Base-by-base conservation (phyloP, 2,888 invertebrate species). In the Eudasyphora cyanicolor region DNA sequence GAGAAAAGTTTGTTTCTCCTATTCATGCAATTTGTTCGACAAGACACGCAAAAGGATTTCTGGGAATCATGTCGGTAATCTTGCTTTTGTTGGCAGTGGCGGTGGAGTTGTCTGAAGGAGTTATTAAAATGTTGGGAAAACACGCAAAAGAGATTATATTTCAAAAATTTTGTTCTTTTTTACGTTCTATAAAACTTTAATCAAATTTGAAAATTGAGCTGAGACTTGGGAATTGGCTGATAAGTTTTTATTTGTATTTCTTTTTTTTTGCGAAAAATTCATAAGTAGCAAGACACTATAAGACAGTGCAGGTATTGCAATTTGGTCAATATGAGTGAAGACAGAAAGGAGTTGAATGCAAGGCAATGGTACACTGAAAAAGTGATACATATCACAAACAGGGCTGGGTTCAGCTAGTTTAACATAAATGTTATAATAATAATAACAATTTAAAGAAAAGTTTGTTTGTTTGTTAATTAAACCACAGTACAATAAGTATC, bases 111-210 rank as follows among this genome's bases (percentile, higher is more conserved):
- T 51, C 21, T 38, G 64, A 35, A 38, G 19, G 38, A 38, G 64
- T 64, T 64, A 64, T 64, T 64, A 38, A 35, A 71, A 54, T 32
- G 35, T 27, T 42, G 19, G n/a, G n/a, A 7, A 32, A 71, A 62
- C 77, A 82, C 69, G 70, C 74, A 82, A 70, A 78, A 74, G 42
- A 38, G 78, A 82, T 82, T 82, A 81, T 67, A 42, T 76, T 81
- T 67, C 45, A 69, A 29, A 60, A 7, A 29, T 60, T 29, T 60
- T 57, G 57, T 57, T 57, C 12, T 27, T 38, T 38, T 38, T 38
- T 57, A 27, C 17, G 17, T 27, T 57, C 10, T 24, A 10, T 14
- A 60, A 57, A 60, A 60, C 60, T 60, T 60, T 60, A 29, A 60
- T 60, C 60, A 27, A 60, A 8, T 60, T 7, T 60, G 24, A 24